Evolutionary conservation across 2,797 vertebrate species (phyloP).

Genomic region (Halcyon leucocephala): DNA sequence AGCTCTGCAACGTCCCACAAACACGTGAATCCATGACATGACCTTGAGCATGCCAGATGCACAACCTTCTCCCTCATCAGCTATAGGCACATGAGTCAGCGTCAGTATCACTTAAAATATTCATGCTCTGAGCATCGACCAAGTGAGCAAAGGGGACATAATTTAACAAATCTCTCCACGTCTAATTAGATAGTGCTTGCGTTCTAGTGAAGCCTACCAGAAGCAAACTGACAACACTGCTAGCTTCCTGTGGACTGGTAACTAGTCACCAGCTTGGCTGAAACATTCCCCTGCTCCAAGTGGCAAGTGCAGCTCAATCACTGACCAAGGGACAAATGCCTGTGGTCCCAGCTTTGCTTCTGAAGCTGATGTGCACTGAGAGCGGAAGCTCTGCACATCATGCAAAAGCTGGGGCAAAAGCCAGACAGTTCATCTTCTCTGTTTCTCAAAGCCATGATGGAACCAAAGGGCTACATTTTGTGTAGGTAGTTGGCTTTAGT

Average conservation of each 20-base stretch:
- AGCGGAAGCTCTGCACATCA: background rate
- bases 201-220: background rate
- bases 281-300: background rate
- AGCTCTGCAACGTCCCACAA: background rate
- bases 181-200: background rate
- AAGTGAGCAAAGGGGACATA: background rate
- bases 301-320: rapidly evolving
- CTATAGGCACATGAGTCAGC: background rate
- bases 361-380: background rate
- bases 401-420: background rate
- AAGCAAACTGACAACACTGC: background rate
- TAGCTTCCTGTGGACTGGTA: background rate
- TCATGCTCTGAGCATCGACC: background rate
- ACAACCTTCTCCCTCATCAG: background rate
- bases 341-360: background rate
- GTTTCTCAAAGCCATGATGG: background rate
- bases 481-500: background rate
- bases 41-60: background rate
- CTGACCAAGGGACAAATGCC: background rate
- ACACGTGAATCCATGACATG: background rate
- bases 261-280: background rate
- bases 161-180: background rate
- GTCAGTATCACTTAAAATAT: background rate
- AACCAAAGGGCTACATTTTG: background rate
- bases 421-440: background rate